Percentiles rank a stretch among this genome's conserved stretches.
Evolutionary conservation across 2,113 vertebrate species (phyloP).

Genomic region (Heterotilapia buettikoferi): DNA sequence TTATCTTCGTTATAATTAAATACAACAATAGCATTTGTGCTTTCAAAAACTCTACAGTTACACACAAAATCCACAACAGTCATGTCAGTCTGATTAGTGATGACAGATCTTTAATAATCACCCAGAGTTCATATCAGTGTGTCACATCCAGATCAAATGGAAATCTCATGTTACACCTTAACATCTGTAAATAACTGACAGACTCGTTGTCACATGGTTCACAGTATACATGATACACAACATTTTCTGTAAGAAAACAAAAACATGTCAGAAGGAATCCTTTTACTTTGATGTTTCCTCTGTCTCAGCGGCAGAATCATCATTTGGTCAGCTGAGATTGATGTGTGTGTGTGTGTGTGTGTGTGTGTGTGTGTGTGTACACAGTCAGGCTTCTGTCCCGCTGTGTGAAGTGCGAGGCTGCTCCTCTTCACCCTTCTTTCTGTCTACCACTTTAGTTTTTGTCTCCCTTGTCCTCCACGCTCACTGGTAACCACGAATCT

Average conservation of each 20-base stretch:
- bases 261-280: neutral
- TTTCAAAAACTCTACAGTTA: neutral
- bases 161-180: neutral
- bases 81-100: neutral
- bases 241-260: neutral
- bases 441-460: neutral
- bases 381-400: neutral
- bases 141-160: neutral
- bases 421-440: neutral
- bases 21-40: neutral
- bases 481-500: constrained; percentile 70
- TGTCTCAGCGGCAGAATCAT: neutral
- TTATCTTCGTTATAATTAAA: neutral
- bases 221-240: neutral
- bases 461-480: constrained; percentile 53
- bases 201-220: neutral
- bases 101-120: neutral
- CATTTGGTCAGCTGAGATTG: neutral
- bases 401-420: neutral
- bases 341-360: no score
- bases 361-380: no score
- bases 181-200: neutral
- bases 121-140: neutral
- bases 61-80: neutral
- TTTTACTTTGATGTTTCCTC: neutral